Evolutionary conservation across 1,140 invertebrate species (phyloP).

Genomic region (Achatina immaculata): DNA sequence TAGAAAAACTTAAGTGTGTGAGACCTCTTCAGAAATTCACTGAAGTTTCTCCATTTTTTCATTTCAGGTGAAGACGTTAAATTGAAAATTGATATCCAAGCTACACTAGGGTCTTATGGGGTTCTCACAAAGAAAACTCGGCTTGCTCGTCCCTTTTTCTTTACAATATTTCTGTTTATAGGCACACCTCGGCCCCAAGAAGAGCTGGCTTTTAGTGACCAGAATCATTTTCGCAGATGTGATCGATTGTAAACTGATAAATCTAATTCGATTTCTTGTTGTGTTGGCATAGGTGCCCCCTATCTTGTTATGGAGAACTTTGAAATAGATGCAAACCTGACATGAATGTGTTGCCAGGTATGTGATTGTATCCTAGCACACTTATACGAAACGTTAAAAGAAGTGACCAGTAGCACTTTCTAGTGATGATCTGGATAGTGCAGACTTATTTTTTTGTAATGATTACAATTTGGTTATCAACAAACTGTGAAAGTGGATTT

Average conservation of each 20-base stretch:
- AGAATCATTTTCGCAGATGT: constrained; percentile 3
- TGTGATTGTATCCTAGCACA: constrained; percentile 33
- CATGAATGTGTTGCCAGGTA: constrained; percentile 39
- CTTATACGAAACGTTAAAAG: constrained; percentile 13
- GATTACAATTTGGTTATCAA: neutral
- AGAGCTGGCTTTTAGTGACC: constrained; percentile 1
- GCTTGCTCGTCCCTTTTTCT: neutral
- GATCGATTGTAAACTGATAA: constrained; percentile 7
- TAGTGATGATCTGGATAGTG: neutral
- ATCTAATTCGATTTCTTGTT: constrained; percentile 41
- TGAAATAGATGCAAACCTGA: constrained; percentile 39
- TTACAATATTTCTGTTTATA: constrained; percentile 27
- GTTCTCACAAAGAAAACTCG: constrained; percentile 15
- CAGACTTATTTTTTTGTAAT: neutral
- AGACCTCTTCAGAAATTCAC: constrained; percentile 24
- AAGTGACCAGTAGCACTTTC: neutral
- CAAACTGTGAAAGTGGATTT: no score
- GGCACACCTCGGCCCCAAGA: constrained; percentile 18
- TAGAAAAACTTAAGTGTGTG: neutral
- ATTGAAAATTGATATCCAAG: constrained; percentile 28
- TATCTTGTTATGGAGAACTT: constrained; percentile 33
- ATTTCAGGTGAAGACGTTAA: constrained; percentile 39
- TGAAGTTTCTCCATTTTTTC: constrained; percentile 36
- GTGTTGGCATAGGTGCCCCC: constrained; percentile 40
- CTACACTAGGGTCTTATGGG: constrained; percentile 18